Conservation (phyloP, 2,888 invertebrate genomes). For the Salpingus planirostris region DNA sequence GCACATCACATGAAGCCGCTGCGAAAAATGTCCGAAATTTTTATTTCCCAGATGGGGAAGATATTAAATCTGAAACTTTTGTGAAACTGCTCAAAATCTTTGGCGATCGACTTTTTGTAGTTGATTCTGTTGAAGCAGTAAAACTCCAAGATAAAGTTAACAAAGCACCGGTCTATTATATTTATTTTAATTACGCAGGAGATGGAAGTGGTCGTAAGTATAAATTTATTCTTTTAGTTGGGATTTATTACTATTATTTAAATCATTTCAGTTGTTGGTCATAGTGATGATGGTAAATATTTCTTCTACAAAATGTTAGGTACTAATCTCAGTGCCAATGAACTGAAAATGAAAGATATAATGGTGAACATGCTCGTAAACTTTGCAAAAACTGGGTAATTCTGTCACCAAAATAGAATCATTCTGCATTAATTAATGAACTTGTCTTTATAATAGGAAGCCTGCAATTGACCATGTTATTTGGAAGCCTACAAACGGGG, state of each 20-base stretch:
- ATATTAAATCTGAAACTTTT: too few species aligned
- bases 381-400: slow-evolving; percentile 9
- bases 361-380: slow-evolving; percentile 6
- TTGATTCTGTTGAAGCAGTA: slow-evolving; percentile 47
- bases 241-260: too few species aligned
- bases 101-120: slow-evolving; percentile 51
- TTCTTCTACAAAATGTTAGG: slow-evolving; percentile 7
- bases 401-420: too few species aligned
- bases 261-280: slow-evolving; percentile 9
- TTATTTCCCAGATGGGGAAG: too few species aligned
- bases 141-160: slow-evolving; percentile 46
- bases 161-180: slow-evolving; percentile 50
- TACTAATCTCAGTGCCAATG: slow-evolving; percentile 3
- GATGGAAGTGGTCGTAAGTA: too few species aligned
- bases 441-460: too few species aligned
- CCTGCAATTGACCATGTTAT: slow-evolving; percentile 38
- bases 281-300: slow-evolving; percentile 9
- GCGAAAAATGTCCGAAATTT: too few species aligned
- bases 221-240: too few species aligned
- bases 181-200: slow-evolving; percentile 39
- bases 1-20: too few species aligned
- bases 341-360: slow-evolving; percentile 7
- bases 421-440: too few species aligned
- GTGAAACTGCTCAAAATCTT: too few species aligned
- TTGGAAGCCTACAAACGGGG: slow-evolving; percentile 45